phyloP scores from a whole-genome alignment of 30 jellyfish, hydroid and myxozoan species.

The Aurelia coerulea region DNA sequence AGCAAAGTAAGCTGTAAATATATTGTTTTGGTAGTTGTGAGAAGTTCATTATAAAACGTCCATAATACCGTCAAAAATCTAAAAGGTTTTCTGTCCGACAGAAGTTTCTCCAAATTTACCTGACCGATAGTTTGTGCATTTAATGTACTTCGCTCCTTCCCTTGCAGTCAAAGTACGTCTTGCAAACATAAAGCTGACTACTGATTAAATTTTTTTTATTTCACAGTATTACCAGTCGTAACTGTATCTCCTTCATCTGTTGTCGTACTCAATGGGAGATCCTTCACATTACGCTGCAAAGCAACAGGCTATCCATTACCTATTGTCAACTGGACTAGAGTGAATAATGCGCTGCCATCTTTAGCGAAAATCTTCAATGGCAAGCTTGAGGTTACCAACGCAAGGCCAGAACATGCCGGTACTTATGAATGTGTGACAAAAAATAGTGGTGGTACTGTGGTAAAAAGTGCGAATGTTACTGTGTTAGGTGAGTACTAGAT shows the following conservation, averaged over 20 bases:
- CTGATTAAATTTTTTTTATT: neutral
- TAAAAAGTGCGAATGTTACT: conserved; percentile 51
- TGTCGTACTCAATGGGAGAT: conserved; percentile 63
- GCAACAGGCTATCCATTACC: conserved; percentile 72
- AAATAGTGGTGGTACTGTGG: conserved; percentile 84
- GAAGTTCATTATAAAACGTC: no score
- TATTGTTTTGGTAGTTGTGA: no score
- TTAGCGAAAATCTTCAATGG: conserved; percentile 14
- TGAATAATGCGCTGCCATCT: conserved; percentile 19
- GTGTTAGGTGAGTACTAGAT: conserved; percentile 72
- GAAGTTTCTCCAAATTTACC: no score
- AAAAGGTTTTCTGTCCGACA: no score
- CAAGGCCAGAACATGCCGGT: conserved; percentile 72
- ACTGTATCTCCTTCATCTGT: conserved; percentile 63
- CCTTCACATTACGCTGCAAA: conserved; percentile 69
- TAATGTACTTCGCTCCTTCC: no score
- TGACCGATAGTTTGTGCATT: no score
- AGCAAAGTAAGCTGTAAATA: no score
- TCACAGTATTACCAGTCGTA: conserved; percentile 72
- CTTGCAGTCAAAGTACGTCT: no score
- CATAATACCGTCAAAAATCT: no score
- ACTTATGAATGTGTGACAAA: conserved; percentile 64
- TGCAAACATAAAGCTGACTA: no score
- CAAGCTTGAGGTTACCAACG: conserved; percentile 18
- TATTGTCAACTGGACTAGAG: conserved; percentile 59